Base-by-base conservation (phyloP, 2,113 vertebrate species). In the Podiceps cristatus region DNA sequence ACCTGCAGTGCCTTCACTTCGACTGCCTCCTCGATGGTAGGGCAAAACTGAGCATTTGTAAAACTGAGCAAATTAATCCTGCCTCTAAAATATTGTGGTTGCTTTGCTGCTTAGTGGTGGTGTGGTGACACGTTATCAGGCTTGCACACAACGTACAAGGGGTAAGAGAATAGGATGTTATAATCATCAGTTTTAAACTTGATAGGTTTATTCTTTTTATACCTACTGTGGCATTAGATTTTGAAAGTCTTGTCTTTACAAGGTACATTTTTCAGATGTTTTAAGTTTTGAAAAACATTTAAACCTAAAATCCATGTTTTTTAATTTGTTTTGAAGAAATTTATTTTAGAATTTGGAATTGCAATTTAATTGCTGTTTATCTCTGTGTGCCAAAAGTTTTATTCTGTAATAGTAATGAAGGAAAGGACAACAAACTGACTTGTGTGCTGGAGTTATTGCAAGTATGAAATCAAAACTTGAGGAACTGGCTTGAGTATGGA, bases 1-100 rank as follows among this genome's bases (percentile, higher is more conserved):
- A 98, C 94, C 96, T 99, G 42, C 99, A 99, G 97, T 99, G 99
- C 98, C 99, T 99, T 95, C 99, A 99, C 94, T 99, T 99, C 68
- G 99, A 99, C 96, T 99, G 99, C 82, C 98, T 99, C 31, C 98
- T 99, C 18, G 99, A 99, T 84, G 99, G 99, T 99, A 98, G 98
- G 98, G 74, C 58, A 33, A 85, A 96, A n/a, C 10, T 86, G 52
- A 52, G 9, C 20, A 6, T 68, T 91, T 87, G 33, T 69, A 49
- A 92, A 84, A 67, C 56, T 1, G 1, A 84, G 8, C 55, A 67
- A 76, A 56, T 35, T 68, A 50, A 84, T 74, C 17, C 3, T 67
- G 8, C 28, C 78, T 96, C 31, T 52, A 24, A 63, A 81, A 52
- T 55, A 27, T 6, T 71, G 13, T 33, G 47, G 42, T 13, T 73